These are phyloP conservation scores for Heliangelus exortis DNA, from an alignment of 2,797 vertebrate genomes.

Conservation along the genomic window DNA sequence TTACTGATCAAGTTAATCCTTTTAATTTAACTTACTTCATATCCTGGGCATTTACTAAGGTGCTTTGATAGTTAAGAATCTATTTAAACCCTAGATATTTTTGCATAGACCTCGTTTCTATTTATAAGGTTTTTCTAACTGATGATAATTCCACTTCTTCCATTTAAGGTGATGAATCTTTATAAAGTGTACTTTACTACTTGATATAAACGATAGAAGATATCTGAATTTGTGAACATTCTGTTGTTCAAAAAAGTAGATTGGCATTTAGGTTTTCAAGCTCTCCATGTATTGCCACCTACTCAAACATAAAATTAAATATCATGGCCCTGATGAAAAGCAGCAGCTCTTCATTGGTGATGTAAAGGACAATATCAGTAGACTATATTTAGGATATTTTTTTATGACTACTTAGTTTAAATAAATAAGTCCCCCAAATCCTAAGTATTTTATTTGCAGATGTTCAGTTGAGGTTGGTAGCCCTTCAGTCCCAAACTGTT, in stretches of 20 bases:
- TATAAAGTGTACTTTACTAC: slow-evolving; percentile 9
- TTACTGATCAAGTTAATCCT: neutral
- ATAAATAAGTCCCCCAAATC: neutral
- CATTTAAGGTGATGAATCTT: slow-evolving; percentile 42
- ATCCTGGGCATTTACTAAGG: neutral
- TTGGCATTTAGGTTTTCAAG: slow-evolving; percentile 57
- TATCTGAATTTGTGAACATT: slow-evolving; percentile 23
- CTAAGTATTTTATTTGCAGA: neutral
- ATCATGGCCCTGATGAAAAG: slow-evolving; percentile 47
- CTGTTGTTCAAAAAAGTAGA: slow-evolving; percentile 60
- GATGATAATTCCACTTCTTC: neutral
- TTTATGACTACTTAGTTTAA: neutral
- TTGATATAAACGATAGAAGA: slow-evolving; percentile 6
- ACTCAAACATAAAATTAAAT: slow-evolving; percentile 67
- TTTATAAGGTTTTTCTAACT: slow-evolving; percentile 14
- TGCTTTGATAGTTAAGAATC: neutral
- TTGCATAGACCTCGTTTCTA: neutral
- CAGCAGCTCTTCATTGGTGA: slow-evolving; percentile 36
- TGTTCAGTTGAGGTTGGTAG: neutral
- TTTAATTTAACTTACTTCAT: neutral
- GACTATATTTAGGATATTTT: neutral
- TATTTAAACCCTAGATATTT: slow-evolving; percentile 4
- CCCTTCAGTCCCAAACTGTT: neutral
- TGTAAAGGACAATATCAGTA: slow-evolving; percentile 30
- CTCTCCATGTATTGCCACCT: slow-evolving; percentile 49